Conservation (phyloP, 2,113 vertebrate species). For the Neolamprologus cancellatus region DNA sequence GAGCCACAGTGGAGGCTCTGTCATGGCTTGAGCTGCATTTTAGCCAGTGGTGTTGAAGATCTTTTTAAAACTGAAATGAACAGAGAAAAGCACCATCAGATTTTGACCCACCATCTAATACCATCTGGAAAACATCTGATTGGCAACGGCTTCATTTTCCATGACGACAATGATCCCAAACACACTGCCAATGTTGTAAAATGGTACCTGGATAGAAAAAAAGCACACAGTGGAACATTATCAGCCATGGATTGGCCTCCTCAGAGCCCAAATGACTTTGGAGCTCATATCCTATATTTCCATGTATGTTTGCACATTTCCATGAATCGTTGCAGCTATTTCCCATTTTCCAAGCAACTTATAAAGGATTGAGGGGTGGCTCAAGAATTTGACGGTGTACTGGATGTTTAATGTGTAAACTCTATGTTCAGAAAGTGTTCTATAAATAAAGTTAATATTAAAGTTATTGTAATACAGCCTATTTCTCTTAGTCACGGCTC, state of each 20-base stretch:
- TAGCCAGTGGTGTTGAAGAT: background rate
- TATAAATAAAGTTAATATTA: background rate
- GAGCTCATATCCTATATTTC: background rate
- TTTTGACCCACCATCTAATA: background rate
- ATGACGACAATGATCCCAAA: background rate
- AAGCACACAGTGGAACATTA: background rate
- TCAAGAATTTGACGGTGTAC: background rate
- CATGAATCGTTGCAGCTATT: background rate
- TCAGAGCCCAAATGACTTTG: background rate
- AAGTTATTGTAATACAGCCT: background rate
- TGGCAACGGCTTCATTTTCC: background rate
- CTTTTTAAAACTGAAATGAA: background rate
- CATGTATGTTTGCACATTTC: background rate
- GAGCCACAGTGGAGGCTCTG: background rate
- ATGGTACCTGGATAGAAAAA: background rate
- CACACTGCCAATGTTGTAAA: background rate
- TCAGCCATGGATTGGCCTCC: background rate
- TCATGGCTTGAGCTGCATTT: background rate
- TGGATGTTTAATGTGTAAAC: background rate
- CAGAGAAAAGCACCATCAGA: background rate
- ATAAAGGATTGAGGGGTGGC: background rate
- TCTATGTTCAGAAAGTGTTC: background rate
- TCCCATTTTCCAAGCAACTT: background rate
- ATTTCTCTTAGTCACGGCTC: background rate
- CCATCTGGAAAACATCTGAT: background rate